Evolutionary conservation across 2,888 invertebrate species (phyloP), one percentile per base, ranked within the genome.

Genomic region (Archaeoteleia sp.): DNA sequence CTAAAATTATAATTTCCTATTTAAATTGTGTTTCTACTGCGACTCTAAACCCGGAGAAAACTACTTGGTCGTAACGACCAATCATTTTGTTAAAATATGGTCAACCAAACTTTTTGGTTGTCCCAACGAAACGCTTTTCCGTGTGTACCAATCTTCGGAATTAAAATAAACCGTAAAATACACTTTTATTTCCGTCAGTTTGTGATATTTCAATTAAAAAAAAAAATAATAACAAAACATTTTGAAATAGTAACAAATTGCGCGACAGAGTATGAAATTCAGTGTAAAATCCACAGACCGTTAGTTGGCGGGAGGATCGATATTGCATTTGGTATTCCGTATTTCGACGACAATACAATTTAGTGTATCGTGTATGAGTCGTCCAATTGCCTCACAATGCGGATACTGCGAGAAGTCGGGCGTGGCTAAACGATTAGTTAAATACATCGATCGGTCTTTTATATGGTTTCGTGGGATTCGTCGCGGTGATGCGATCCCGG

Each of bases 391-490:
- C 54, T 43, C 23, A 49, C 53, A 61, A 60, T 48, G 55, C 54
- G 49, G 49, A 63, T 39, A 46, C 42, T 39, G 43, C 34, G 60
- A 43, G 68, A 60, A 54, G 60, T 51, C 68, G 63, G 58, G 60
- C 63, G 68, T 60, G 63, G 48, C 57, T 61, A 23, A 65, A 30
- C 67, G 58, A 71, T 67, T 62, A 62, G 65, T 63, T 67, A 62
- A 67, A 65, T 62, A 63, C 63, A 60, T 63, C 63, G 68, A 60
- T 63, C 63, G 54, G 55, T 25, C 60, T 65, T 66, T 67, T 55
- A 65, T 55, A 34, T 45, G 55, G 61, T 65, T 70, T 67, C 55
- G 60, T 65, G 57, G 67, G 65, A 58, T 58, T 60, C 60, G 55
- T 70, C 49, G 60, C 46, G 62, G 58, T 58, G 51, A 66, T 53